Evolutionary conservation across 2,113 vertebrate species (phyloP).

Genomic region (Tapirus terrestris): DNA sequence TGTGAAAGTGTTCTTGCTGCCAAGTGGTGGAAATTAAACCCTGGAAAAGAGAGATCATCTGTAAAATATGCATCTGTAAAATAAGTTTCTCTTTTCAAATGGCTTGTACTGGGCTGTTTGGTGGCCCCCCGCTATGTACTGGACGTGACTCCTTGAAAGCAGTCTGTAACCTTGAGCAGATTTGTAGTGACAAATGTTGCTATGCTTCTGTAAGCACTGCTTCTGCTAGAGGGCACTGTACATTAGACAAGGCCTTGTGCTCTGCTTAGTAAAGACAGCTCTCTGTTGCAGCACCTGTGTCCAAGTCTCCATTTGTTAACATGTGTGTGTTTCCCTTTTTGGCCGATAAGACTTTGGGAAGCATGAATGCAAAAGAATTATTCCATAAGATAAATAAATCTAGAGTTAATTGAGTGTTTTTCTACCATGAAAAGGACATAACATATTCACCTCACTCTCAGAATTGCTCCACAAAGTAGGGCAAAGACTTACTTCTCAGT

Average conservation of each 20-base stretch:
- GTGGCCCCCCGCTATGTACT: conserved; percentile 75
- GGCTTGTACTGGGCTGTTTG: conserved; percentile 77
- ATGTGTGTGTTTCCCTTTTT: conserved; percentile 74
- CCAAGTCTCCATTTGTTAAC: conserved; percentile 86
- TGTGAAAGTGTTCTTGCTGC: conserved; percentile 82
- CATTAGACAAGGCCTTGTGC: conserved; percentile 79
- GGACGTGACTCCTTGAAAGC: conserved; percentile 70
- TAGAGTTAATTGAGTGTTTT: conserved; percentile 16
- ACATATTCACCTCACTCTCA: conserved; percentile 15
- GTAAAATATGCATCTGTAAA: conserved; percentile 81
- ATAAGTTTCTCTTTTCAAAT: conserved; percentile 82
- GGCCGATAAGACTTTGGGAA: conserved; percentile 59
- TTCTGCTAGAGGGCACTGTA: conserved; percentile 84
- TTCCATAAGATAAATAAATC: conserved; percentile 55
- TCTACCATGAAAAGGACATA: neutral
- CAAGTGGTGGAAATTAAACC: conserved; percentile 84
- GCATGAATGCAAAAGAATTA: conserved; percentile 67
- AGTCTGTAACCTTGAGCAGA: conserved; percentile 57
- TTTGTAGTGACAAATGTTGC: conserved; percentile 73
- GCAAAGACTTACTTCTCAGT: conserved; percentile 29
- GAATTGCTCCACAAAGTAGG: conserved; percentile 15
- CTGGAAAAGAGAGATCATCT: conserved; percentile 81
- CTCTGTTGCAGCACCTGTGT: conserved; percentile 83
- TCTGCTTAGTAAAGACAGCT: conserved; percentile 85
- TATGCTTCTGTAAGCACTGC: conserved; percentile 83